Base-by-base conservation (phyloP, 2,797 vertebrate species). In the Argentina silus region DNA sequence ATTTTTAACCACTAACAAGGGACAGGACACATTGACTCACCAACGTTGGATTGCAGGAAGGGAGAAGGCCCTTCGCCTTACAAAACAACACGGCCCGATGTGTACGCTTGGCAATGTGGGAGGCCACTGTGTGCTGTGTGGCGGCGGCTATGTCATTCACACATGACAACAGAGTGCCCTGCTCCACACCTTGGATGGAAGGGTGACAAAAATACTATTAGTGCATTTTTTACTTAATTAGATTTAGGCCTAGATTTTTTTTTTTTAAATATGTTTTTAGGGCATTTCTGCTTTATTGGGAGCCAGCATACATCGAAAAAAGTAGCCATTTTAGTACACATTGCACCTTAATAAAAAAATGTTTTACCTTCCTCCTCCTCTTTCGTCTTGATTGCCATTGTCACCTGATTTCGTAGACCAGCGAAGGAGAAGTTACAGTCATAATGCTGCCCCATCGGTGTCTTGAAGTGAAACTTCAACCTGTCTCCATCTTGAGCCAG, bases 371-470 rank as follows among this genome's bases (percentile, higher is more conserved):
- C 98, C 78, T 96, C 95, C 56, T 83, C 87, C 83, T 99, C 97
- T 84, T 95, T 91, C 78, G 91, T 90, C 23, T 0, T 36, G 70
- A 98, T 96, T 2, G 78, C 65, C 83, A 80, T 89, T 11, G 90
- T 84, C 59, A 93, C 76, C 51, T 95, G 70, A 67, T 79, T 94
- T 14, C 92, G 93, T 43, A 99, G 83, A 5, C 98, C 98, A 17
- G 96, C 78, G 19, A 99, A 99, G 23, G 98, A 99, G 78, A 99
- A 99, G 83, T 95, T 79, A 78, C 98, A 99, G 84, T 97, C 95
- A 0, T 74, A 84, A 0, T 83, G 86, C 0, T 76, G 91, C 4
- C 91, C 93, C 96, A 99, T 94, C 0, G 98, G 98, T 3, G 91
- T 81, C 2, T 0, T 93, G 79, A 98, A 92, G 0, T 7, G 10